Evolutionary conservation across 2,797 vertebrate genomes (phyloP), one percentile per base, ranked within the genome.

Genomic region (Peromyscus attwateri): DNA sequence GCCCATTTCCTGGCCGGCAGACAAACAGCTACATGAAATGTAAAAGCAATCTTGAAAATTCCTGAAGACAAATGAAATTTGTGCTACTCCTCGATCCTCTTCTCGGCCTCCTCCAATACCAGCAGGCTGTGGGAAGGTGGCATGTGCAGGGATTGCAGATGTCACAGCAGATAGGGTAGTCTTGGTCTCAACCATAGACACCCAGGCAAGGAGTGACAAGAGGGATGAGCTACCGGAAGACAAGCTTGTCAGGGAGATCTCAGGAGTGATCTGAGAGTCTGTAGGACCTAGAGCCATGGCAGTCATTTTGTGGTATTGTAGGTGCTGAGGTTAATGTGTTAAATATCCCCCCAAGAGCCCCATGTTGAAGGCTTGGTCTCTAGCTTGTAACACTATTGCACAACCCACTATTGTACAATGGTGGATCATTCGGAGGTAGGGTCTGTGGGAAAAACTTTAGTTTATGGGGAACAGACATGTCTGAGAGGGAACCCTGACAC

Each of bases 21-120:
- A 89, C 34, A 60, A 73, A 66, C 91, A 93, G 34, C 66, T 84
- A 27, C 75, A 73, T 49, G 19, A 89, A 89, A 87, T 83, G 49
- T 49, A 87, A 0, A 37, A 17, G 25, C 46, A n/a, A 9, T 6
- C 60, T 60, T 84, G 49, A 46, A 75, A 46, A 73, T 76, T 92
- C 70, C 80, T 14, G 71, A 84, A 83, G 25, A 64, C 55, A 70
- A 87, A 55, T 49, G n/a, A 46, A 52, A 68, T 73, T 43, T 82
- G 55, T 77, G 34, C 83, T 62, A 16, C 49, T 16, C 23, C 52
- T 52, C 13, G 6, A 6, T 89, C 40, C 27, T 96, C 76, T 79
- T 37, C 52, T 29, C 37, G 25, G 31, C 43, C 62, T 62, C 29
- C 70, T 52, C 55, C 29, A 23, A 16, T 0, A 0, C 13, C 16